Conservation (phyloP, 2,888 invertebrate species). For the Xestia sexstrigata region DNA sequence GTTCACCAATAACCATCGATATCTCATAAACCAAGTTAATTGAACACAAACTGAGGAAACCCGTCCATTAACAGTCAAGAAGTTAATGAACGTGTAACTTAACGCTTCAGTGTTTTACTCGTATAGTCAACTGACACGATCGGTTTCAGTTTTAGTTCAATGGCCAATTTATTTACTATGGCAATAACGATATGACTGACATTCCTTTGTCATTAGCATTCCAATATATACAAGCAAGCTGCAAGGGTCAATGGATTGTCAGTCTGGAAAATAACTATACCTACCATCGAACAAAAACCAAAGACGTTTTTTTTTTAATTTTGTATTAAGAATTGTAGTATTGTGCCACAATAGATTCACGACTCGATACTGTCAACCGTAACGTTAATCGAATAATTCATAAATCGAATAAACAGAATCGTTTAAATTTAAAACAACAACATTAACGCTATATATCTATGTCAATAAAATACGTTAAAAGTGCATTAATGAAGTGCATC, state of each 20-base stretch:
- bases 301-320: background rate
- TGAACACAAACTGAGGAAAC: constrained; percentile 36
- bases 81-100: constrained; percentile 39
- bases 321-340: background rate
- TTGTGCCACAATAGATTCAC: constrained; percentile 4
- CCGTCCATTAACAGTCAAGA: constrained; percentile 36
- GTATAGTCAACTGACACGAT: constrained; percentile 22
- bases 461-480: constrained; percentile 59
- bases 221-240: constrained; percentile 20
- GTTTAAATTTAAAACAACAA: constrained; percentile 47
- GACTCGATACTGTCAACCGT: constrained; percentile 19
- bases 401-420: constrained; percentile 47
- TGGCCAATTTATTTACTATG: constrained; percentile 37
- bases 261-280: constrained; percentile 9
- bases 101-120: constrained; percentile 15
- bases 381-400: constrained; percentile 48
- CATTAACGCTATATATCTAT: constrained; percentile 53
- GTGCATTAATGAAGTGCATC: constrained; percentile 64
- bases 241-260: constrained; percentile 9
- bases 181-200: constrained; percentile 14
- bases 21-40: constrained; percentile 16
- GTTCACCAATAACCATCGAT: constrained; percentile 3
- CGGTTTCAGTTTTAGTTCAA: constrained; percentile 50
- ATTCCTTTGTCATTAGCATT: constrained; percentile 41
- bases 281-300: background rate